Evolutionary conservation across 2,797 vertebrate genomes (phyloP).

Genomic region (Zalophus californianus): DNA sequence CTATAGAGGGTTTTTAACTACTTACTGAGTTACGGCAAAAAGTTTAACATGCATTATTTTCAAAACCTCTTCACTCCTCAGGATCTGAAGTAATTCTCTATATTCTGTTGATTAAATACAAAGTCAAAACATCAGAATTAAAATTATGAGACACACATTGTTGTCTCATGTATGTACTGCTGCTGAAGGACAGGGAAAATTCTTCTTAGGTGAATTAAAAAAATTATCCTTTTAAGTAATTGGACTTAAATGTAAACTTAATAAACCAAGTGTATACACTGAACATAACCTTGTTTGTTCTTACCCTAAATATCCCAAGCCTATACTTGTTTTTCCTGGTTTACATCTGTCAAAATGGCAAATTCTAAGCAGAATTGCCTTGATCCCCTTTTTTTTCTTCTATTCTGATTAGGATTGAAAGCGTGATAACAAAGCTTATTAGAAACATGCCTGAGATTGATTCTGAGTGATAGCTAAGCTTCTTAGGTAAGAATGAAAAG

Average conservation of each 20-base stretch:
- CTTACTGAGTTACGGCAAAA: not conserved
- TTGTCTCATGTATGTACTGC: not conserved
- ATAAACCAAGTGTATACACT: not conserved
- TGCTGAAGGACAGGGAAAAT: not conserved
- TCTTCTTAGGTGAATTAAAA: not conserved
- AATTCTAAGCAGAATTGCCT: not conserved
- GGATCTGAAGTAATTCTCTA: not conserved
- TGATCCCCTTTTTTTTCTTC: not conserved
- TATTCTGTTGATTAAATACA: not conserved
- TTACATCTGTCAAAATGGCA: conserved; percentile 54
- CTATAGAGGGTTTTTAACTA: not conserved
- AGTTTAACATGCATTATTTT: not conserved
- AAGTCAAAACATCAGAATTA: not conserved
- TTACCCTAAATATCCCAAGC: not conserved
- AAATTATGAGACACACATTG: not conserved
- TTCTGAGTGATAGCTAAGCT: conserved; percentile 44
- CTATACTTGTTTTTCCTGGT: not conserved
- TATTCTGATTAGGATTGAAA: conserved; percentile 4
- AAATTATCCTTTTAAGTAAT: not conserved
- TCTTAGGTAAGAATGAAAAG: not conserved
- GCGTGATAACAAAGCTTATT: conserved; percentile 57
- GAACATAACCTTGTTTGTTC: not conserved
- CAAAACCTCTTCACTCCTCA: not conserved
- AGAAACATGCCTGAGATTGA: conserved; percentile 51
- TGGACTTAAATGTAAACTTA: not conserved